Percentiles rank a stretch among this genome's conserved stretches.
Evolutionary conservation across 2,113 vertebrate genomes (phyloP).

Genomic region (Talpa occidentalis): DNA sequence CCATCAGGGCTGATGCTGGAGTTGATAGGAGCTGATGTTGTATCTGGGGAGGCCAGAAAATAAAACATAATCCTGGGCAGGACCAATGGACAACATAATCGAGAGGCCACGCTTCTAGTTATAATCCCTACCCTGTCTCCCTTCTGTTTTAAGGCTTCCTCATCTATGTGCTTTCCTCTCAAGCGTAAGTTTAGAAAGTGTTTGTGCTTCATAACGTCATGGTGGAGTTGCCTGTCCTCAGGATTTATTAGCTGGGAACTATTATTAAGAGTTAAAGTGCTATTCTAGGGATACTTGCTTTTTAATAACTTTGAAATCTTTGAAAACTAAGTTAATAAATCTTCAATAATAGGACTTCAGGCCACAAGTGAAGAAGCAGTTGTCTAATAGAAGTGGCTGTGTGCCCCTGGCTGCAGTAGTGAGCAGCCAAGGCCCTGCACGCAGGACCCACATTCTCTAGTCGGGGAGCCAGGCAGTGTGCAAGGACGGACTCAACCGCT

Average conservation of each 20-base stretch:
- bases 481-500: neutral
- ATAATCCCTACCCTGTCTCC: neutral
- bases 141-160: neutral
- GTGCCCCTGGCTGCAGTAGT: rapidly evolving
- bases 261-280: constrained; percentile 44
- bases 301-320: constrained; percentile 67
- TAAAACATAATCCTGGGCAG: neutral
- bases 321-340: constrained; percentile 74
- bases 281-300: constrained; percentile 54
- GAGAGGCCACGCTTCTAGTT: neutral
- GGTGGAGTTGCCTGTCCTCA: neutral
- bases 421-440: neutral
- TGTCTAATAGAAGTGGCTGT: constrained; percentile 20
- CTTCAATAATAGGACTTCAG: constrained; percentile 26
- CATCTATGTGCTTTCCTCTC: neutral
- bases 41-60: too few species aligned
- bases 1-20: neutral
- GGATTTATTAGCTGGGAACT: constrained; percentile 55
- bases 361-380: constrained; percentile 32
- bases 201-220: neutral
- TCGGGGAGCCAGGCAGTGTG: neutral
- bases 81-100: neutral
- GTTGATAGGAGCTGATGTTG: neutral
- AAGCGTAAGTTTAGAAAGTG: neutral
- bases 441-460: neutral